Evolutionary conservation across 1,140 invertebrate genomes (phyloP).

Genomic region (Drosophila nasuta): DNA sequence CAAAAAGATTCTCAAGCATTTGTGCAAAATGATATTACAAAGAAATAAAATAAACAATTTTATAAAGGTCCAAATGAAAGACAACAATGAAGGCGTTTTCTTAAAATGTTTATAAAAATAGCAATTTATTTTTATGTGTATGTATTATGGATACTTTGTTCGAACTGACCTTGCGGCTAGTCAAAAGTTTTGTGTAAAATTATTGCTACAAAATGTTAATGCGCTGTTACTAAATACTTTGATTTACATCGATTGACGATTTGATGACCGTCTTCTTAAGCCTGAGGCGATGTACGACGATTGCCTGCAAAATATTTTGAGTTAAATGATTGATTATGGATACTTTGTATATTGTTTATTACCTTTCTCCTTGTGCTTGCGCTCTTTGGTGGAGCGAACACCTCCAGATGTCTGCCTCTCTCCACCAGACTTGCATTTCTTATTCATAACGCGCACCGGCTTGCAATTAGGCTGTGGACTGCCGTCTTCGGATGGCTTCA

Average conservation of each 20-base stretch:
- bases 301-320: conserved; percentile 29
- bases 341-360: not conserved
- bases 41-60: conserved; percentile 44
- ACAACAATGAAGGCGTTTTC: not conserved
- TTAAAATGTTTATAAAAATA: conserved; percentile 52
- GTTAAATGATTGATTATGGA: not conserved
- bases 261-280: conserved; percentile 19
- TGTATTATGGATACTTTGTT: conserved; percentile 30
- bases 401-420: conserved; percentile 16
- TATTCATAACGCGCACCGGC: conserved; percentile 86
- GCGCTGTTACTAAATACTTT: conserved; percentile 41
- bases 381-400: conserved; percentile 59
- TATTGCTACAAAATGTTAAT: conserved; percentile 37
- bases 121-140: conserved; percentile 15
- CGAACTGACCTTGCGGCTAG: conserved; percentile 5
- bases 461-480: conserved; percentile 86
- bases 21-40: conserved; percentile 19
- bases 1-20: conserved; percentile 4
- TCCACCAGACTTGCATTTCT: conserved; percentile 87
- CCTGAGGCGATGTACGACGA: conserved; percentile 46
- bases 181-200: conserved; percentile 18
- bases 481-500: conserved; percentile 88
- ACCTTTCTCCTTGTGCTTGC: conserved; percentile 83
- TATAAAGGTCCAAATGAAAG: conserved; percentile 32
- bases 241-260: conserved; percentile 25